Conservation (phyloP, 2,888 invertebrate species). For the Odontothrips loti region DNA sequence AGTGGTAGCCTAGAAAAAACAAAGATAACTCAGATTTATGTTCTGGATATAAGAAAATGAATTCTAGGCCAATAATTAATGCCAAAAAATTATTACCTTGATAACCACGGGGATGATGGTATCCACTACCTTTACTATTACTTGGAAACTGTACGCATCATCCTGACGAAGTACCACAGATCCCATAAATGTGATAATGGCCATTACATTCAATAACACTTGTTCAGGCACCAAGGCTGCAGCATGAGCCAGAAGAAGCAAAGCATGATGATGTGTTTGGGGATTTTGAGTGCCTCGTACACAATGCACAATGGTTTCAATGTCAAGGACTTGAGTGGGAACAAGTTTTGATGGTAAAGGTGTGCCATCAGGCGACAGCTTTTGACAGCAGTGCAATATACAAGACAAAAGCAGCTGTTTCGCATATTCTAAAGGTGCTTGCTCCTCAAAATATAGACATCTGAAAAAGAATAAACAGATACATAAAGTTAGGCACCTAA, state of each 20-base stretch:
- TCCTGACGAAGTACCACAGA: conserved; percentile 88
- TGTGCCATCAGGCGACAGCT: conserved; percentile 49
- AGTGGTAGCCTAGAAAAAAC: not conserved
- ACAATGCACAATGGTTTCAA: conserved; percentile 80
- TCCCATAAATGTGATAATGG: conserved; percentile 97
- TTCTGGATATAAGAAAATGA: not conserved
- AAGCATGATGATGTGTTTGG: conserved; percentile 91
- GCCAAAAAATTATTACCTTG: conserved; percentile 42
- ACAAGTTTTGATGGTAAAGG: conserved; percentile 46
- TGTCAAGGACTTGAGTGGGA: conserved; percentile 50
- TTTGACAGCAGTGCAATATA: conserved; percentile 66
- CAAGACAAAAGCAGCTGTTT: conserved; percentile 80
- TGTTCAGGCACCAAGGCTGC: conserved; percentile 75
- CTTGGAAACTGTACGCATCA: conserved; percentile 90
- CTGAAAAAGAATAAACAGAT: conserved; percentile 40
- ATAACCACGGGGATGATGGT: conserved; percentile 83
- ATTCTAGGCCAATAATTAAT: not conserved
- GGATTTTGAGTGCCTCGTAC: conserved; percentile 88
- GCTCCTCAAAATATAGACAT: conserved; percentile 75
- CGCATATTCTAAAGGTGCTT: conserved; percentile 77
- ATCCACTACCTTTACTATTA: conserved; percentile 84
- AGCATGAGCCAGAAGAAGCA: conserved; percentile 74
- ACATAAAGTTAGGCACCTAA: not conserved
- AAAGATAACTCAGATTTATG: not conserved
- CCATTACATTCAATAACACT: conserved; percentile 89